These are phyloP conservation scores for Arctia plantaginis DNA, from an alignment of 2,888 invertebrate genomes.

Conservation along the genomic window DNA sequence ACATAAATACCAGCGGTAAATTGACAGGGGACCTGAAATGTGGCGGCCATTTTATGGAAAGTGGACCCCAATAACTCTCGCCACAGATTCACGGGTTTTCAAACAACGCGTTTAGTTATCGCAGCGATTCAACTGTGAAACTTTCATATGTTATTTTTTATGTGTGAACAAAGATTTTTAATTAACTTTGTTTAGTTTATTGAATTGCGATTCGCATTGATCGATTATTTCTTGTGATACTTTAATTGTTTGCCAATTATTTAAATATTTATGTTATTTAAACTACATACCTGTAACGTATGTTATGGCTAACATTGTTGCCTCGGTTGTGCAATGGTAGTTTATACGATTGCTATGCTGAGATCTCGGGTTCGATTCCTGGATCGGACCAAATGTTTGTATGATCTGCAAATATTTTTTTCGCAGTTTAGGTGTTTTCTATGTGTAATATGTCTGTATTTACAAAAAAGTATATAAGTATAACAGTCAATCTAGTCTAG, in stretches of 20 bases:
- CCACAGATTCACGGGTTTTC: constrained; percentile 73
- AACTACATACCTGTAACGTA: no score
- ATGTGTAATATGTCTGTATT: no score
- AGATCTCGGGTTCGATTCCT: no score
- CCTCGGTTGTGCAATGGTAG: no score
- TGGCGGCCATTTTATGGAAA: constrained; percentile 71
- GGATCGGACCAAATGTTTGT: no score
- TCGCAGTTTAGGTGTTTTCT: no score
- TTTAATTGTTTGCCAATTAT: neutral
- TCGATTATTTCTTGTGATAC: neutral
- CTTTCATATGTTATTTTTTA: constrained; percentile 31
- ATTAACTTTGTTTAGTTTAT: neutral
- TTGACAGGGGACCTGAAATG: constrained; percentile 76
- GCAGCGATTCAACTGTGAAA: constrained; percentile 52
- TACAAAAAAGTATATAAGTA: no score
- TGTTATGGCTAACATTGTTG: no score
- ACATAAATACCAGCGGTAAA: constrained; percentile 65
- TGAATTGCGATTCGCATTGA: neutral
- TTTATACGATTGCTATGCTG: no score
- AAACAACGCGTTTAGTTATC: constrained; percentile 68
- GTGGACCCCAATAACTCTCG: constrained; percentile 75
- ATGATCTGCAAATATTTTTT: no score
- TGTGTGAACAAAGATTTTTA: constrained; percentile 16
- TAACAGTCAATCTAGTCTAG: no score
- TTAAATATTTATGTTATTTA: no score